Evolutionary conservation across 2,797 vertebrate species (phyloP).

Genomic region (Acipenser transmontanus): DNA sequence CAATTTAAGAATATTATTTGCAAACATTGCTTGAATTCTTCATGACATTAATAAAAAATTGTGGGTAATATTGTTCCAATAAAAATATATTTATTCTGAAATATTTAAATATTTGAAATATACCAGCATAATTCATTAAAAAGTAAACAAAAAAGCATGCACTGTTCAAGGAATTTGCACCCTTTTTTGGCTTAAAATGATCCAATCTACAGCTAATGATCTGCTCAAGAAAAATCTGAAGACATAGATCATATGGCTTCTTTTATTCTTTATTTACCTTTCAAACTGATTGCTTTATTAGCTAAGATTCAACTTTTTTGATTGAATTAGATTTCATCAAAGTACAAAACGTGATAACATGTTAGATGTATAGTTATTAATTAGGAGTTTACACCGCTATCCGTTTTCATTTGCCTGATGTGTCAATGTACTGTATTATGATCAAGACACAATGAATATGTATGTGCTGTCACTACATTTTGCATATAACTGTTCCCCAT

Average conservation of each 20-base stretch:
- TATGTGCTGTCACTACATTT: too few relatives aligned
- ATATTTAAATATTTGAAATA: conserved; percentile 42
- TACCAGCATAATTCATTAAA: conserved; percentile 63
- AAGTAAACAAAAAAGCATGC: conserved; percentile 53
- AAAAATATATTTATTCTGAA: conserved; percentile 60
- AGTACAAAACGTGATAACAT: neutral
- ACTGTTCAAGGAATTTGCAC: conserved; percentile 16
- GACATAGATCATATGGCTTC: conserved; percentile 15
- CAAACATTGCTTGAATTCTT: conserved; percentile 93
- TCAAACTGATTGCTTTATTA: conserved; percentile 7
- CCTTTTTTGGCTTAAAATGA: conserved; percentile 26
- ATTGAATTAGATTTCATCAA: conserved; percentile 19
- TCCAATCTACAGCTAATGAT: conserved; percentile 32
- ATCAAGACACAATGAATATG: too few relatives aligned
- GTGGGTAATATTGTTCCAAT: conserved; percentile 76
- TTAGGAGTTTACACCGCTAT: too few relatives aligned
- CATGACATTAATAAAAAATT: conserved; percentile 76
- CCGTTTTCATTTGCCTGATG: too few relatives aligned
- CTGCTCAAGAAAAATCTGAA: conserved; percentile 29
- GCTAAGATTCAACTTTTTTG: conserved; percentile 28
- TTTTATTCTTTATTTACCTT: neutral
- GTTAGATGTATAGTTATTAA: too few relatives aligned
- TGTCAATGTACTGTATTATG: too few relatives aligned
- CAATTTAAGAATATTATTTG: conserved; percentile 99
- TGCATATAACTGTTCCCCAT: too few relatives aligned